Evolutionary conservation across 2,113 vertebrate species (phyloP), one percentile per base, ranked within the genome.

Genomic region (Callocephalon fimbriatum): DNA sequence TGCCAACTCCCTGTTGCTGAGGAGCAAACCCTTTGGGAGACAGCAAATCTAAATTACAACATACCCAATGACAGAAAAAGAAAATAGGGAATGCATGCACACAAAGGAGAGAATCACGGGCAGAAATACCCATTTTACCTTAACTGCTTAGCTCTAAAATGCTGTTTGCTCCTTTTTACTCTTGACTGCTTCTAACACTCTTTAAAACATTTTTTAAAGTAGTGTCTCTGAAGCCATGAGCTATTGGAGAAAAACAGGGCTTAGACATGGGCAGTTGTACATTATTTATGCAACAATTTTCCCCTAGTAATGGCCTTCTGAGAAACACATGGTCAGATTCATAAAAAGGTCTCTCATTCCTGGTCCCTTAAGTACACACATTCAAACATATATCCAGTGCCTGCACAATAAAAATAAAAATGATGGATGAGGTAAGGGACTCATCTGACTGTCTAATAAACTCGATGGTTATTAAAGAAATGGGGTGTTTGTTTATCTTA

Each of bases 271-370:
- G 63, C 40, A 93, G 27, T 16, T 86, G 61, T 51, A 66, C 32
- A 7, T 92, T 91, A 80, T 86, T 97, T 89, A 84, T 80, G 48
- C 88, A 93, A 91, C 38, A 38, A 35, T 50, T 83, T 96, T 83
- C 37, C 56, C 59, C 83, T 77, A 66, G 45, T 59, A 88, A 87
- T 38, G 38, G 44, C 44, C 53, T 94, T 92, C 81, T 74, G 67
- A 93, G 84, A 87, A 88, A 86, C 74, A 56, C 79, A 35, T 12
- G 27, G 56, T 67, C 71, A 81, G 73, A 92, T 86, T 74, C 50
- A 94, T 72, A 77, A 71, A 88, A 78, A 79, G 45, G 37, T 72
- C 88, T 95, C 92, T 81, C 54, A 63, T 71, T 77, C 61, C 59
- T 20, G 20, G 51, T 84, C 65, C 54, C 71, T 62, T 83, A 90